Percentiles rank a stretch among this genome's conserved stretches.
Conservation (phyloP, 2,113 vertebrate genomes). For the Hippocampus barbouri region DNA sequence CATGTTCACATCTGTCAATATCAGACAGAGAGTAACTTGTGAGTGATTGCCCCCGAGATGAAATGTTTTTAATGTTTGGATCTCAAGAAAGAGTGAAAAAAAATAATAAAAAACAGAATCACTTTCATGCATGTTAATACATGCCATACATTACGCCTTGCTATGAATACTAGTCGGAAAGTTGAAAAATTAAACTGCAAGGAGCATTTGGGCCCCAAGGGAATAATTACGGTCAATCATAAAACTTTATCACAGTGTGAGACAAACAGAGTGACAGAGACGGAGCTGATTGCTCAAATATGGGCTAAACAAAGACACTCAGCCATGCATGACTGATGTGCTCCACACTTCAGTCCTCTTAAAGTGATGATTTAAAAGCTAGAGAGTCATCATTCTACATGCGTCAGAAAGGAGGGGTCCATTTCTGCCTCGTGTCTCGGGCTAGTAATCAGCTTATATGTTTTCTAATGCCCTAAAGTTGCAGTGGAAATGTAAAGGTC, state of each 20-base stretch:
- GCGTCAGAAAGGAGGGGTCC: slow-evolving; percentile 9
- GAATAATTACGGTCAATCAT: slow-evolving; percentile 54
- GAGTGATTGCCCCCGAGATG: neutral
- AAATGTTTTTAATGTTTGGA: slow-evolving; percentile 14
- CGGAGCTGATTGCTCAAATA: slow-evolving; percentile 51
- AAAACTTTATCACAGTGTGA: slow-evolving; percentile 45
- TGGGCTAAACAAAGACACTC: slow-evolving; percentile 45
- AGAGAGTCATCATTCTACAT: slow-evolving; percentile 16
- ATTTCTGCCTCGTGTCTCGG: neutral
- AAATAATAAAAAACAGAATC: neutral
- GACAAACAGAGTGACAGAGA: slow-evolving; percentile 43
- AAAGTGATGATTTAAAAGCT: slow-evolving; percentile 37
- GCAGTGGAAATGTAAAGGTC: neutral
- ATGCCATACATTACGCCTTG: slow-evolving; percentile 3
- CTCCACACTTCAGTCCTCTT: slow-evolving; percentile 35
- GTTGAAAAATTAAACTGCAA: slow-evolving; percentile 26
- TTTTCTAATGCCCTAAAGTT: neutral
- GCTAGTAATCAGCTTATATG: neutral
- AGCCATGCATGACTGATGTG: slow-evolving; percentile 46
- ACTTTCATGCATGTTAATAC: slow-evolving; percentile 1
- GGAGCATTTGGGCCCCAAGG: slow-evolving; percentile 18
- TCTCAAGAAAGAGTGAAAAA: neutral
- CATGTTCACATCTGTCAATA: slow-evolving; percentile 17
- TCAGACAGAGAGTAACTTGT: slow-evolving; percentile 11
- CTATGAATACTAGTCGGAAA: slow-evolving; percentile 17